Evolutionary conservation across 37 sponge, comb jelly and placozoan genomes (phyloP).

Genomic region (Geodia barretti): DNA sequence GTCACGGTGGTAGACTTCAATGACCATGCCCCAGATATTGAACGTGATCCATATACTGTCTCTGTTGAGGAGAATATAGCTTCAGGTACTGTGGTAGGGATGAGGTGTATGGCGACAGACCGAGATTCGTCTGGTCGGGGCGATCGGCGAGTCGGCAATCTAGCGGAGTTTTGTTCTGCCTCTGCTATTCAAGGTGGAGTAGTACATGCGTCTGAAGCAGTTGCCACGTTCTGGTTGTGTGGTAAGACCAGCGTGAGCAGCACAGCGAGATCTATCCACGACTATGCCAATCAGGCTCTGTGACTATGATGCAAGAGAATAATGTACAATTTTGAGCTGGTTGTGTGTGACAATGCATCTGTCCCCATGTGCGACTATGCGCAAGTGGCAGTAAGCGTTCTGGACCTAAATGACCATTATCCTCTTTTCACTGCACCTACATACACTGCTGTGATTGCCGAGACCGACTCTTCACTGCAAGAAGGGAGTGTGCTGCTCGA

Average conservation of each 20-base stretch:
- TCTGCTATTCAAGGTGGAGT: too few relatives aligned
- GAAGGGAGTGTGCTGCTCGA: too few relatives aligned
- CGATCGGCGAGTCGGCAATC: too few relatives aligned
- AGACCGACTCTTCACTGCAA: conserved; percentile 30
- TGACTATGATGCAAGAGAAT: too few relatives aligned
- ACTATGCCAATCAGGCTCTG: too few relatives aligned
- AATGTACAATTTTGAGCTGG: conserved; percentile 32
- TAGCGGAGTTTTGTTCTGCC: too few relatives aligned
- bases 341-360: conserved; percentile 40
- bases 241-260: too few relatives aligned
- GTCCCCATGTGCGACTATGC: conserved; percentile 20
- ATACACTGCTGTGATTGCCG: conserved; percentile 21
- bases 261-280: too few relatives aligned
- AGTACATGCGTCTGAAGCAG: too few relatives aligned
- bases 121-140: too few relatives aligned
- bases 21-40: conserved; percentile 56
- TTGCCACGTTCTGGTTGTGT: too few relatives aligned
- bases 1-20: conserved; percentile 60
- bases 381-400: conserved; percentile 22
- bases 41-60: conserved; percentile 16
- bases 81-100: conserved; percentile 6
- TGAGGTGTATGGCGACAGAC: conserved; percentile 42
- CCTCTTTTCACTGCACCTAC: conserved; percentile 33
- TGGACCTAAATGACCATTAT: conserved; percentile 65
- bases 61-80: conserved; percentile 25